Evolutionary conservation across 2,888 invertebrate genomes (phyloP).

Genomic region (Caenorhabditis afra): DNA sequence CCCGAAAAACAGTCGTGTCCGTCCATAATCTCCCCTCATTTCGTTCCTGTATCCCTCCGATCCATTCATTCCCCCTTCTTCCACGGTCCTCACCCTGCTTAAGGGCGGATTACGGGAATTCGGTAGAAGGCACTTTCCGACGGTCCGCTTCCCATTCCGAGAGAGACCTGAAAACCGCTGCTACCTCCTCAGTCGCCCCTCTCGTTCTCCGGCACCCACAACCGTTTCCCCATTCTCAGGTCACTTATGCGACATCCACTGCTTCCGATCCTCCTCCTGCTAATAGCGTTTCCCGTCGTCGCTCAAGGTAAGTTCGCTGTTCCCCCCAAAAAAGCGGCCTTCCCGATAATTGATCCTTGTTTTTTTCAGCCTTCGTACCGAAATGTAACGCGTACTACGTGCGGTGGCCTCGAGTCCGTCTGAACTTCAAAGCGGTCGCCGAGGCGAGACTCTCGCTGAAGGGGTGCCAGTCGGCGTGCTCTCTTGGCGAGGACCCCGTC

Average conservation of each 20-base stretch:
- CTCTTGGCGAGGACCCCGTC: slow-evolving; percentile 75
- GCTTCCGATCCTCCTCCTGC: slow-evolving; percentile 27
- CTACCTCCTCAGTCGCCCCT: slow-evolving; percentile 19
- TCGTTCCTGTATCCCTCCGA: slow-evolving; percentile 21
- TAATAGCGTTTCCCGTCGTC: slow-evolving; percentile 32
- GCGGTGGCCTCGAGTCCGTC: slow-evolving; percentile 79
- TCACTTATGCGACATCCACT: slow-evolving; percentile 39
- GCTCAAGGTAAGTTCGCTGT: slow-evolving; percentile 32
- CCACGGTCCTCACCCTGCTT: too few relatives aligned
- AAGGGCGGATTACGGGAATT: too few relatives aligned
- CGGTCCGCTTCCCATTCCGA: not conserved
- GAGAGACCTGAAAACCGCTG: not conserved
- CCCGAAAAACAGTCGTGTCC: slow-evolving; percentile 43
- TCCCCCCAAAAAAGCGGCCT: not conserved
- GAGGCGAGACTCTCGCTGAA: slow-evolving; percentile 71
- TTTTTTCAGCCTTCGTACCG: slow-evolving; percentile 21
- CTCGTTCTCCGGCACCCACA: too few relatives aligned
- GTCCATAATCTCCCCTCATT: slow-evolving; percentile 39
- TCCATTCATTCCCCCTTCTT: not conserved
- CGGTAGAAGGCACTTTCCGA: too few relatives aligned
- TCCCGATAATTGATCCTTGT: not conserved
- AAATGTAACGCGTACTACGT: slow-evolving; percentile 78
- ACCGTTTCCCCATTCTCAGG: too few relatives aligned
- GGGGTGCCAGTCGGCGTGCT: slow-evolving; percentile 76
- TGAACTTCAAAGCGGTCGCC: slow-evolving; percentile 76